These are phyloP conservation scores for Drosophila pectinifera DNA, from an alignment of 1,140 invertebrate genomes.

Conservation along the genomic window DNA sequence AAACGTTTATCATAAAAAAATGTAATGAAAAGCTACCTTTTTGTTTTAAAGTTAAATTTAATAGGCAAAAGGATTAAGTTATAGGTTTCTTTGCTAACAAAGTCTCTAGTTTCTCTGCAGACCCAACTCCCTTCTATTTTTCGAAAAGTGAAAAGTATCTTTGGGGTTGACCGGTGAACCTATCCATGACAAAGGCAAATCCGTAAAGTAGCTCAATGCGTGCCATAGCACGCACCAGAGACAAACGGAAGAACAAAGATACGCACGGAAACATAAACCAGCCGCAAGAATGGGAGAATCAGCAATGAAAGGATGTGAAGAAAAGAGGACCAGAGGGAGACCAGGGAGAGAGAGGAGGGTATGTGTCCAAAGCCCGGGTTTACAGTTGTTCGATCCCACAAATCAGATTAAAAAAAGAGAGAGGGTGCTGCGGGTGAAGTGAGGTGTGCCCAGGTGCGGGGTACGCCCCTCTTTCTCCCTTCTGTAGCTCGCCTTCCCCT, in stretches of 20 bases:
- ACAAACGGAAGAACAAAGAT: background rate
- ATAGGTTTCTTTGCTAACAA: background rate
- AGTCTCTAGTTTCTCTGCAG: background rate
- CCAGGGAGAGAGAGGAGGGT: conserved; percentile 24
- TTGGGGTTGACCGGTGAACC: conserved; percentile 5
- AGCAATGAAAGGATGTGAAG: background rate
- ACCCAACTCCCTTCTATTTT: background rate
- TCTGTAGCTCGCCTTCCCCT: background rate
- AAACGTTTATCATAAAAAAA: too few species aligned
- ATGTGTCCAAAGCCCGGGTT: conserved; percentile 56
- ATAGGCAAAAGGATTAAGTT: too few species aligned
- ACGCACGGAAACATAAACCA: conserved; percentile 39
- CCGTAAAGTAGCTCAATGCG: conserved; percentile 45
- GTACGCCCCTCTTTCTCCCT: background rate
- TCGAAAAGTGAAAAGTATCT: background rate
- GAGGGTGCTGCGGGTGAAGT: background rate
- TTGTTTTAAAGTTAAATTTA: too few species aligned
- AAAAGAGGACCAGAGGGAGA: background rate
- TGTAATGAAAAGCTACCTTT: too few species aligned
- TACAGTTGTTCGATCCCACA: conserved; percentile 68
- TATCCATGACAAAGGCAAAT: conserved; percentile 43
- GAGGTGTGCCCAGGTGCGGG: conserved; percentile 2
- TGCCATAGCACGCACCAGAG: conserved; percentile 57
- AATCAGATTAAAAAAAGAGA: conserved; percentile 69
- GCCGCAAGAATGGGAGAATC: conserved; percentile 36